Evolutionary conservation across 1,140 invertebrate genomes (phyloP).

Genomic region (Papilio machaon): DNA sequence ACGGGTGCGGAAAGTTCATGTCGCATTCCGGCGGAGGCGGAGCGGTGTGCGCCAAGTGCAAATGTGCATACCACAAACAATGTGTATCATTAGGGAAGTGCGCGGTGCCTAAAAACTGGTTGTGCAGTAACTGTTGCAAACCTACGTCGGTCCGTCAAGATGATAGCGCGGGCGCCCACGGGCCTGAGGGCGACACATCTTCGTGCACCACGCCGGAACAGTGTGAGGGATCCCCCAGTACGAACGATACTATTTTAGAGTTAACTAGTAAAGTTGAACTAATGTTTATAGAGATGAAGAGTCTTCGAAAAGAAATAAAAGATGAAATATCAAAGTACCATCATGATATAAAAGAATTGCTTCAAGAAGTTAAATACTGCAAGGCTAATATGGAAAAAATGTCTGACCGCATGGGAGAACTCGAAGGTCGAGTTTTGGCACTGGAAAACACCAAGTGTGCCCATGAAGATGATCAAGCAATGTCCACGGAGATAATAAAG

Average conservation of each 20-base stretch:
- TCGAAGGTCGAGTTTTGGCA: too few relatives aligned
- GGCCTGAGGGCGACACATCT: background rate
- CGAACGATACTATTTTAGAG: too few relatives aligned
- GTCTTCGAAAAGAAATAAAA: too few relatives aligned
- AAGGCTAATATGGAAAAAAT: too few relatives aligned
- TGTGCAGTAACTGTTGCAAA: slow-evolving; percentile 13
- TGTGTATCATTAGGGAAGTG: background rate
- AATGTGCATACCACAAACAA: slow-evolving; percentile 14
- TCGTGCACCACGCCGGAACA: slow-evolving; percentile 1
- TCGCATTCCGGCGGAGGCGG: slow-evolving; percentile 15
- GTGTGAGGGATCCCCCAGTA: background rate
- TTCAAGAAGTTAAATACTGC: too few relatives aligned
- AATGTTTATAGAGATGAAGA: too few relatives aligned
- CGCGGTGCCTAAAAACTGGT: slow-evolving; percentile 22
- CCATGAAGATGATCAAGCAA: too few relatives aligned
- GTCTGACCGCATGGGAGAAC: too few relatives aligned
- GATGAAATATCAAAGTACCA: too few relatives aligned
- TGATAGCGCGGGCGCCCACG: background rate
- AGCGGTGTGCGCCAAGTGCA: slow-evolving; percentile 24
- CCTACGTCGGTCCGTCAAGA: background rate
- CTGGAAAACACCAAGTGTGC: too few relatives aligned
- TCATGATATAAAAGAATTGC: too few relatives aligned
- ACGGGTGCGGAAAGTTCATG: slow-evolving; percentile 12
- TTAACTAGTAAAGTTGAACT: too few relatives aligned
- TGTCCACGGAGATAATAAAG: background rate